phyloP scores from a whole-genome alignment of 2,113 vertebrate genomes.

The Papio anubis region DNA sequence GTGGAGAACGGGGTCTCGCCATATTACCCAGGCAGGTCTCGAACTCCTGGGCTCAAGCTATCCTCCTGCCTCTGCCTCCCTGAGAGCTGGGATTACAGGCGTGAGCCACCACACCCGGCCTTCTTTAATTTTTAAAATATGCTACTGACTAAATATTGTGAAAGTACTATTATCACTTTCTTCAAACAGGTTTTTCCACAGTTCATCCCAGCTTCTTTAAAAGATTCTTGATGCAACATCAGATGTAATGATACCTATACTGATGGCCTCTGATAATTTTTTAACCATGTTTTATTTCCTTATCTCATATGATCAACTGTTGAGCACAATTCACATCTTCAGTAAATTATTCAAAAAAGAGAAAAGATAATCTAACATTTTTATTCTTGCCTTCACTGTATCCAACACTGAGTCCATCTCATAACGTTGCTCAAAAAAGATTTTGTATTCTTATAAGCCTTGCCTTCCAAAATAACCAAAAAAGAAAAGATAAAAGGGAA shows the following conservation, averaged over 20 bases:
- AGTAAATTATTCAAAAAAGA: background rate
- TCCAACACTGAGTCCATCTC: background rate
- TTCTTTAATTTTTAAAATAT: background rate
- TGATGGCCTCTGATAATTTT: background rate
- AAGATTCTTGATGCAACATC: background rate
- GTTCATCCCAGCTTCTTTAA: background rate
- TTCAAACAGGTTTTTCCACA: background rate
- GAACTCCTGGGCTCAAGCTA: too few species aligned
- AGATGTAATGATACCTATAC: background rate
- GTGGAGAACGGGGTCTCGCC: too few species aligned
- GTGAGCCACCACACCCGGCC: too few species aligned
- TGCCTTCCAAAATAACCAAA: background rate
- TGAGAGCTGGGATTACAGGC: too few species aligned
- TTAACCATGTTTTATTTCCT: background rate
- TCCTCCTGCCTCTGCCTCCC: too few species aligned
- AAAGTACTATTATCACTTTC: conserved; percentile 1
- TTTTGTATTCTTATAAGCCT: background rate
- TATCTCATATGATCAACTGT: background rate
- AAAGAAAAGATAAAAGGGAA: background rate
- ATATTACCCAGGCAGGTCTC: too few species aligned
- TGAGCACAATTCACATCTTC: background rate
- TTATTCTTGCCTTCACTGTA: background rate
- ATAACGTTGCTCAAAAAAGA: background rate
- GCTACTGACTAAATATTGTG: conserved; percentile 49
- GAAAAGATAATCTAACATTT: background rate